Evolutionary conservation across 2,888 invertebrate genomes (phyloP), one percentile per base, ranked within the genome.

Genomic region (Lasioglossum leucozonium): DNA sequence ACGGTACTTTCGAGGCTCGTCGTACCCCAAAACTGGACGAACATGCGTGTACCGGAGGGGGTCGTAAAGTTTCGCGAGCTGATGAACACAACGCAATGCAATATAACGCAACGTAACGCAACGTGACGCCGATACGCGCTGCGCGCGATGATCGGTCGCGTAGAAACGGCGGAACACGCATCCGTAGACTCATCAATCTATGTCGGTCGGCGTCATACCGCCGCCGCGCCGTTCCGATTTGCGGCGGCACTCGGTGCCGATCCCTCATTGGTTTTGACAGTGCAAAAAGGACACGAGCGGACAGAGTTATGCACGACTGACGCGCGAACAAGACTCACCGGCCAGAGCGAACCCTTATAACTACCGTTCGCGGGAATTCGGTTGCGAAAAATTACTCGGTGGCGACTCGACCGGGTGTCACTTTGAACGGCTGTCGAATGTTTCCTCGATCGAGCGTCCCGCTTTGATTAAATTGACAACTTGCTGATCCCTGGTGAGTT

Each of bases 111-210:
- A 55, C 11, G 8, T 8, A 69, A 80, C 62, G 74, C 74, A 83
- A 55, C 37, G 71, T 71, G 77, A 83, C 75, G 77, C 51, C 71
- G 30, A 62, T 62, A 18, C 62, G 18, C 30, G 30, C 34, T 34
- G 0, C 30, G 62, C 62, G 42, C 42, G 73, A 72, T 73, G 55
- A 22, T 69, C 42, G 72, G 44, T 65, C 77, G 42, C 47, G 72
- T 65, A 69, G 84, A 81, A 72, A 77, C 82, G 77, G 47, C 82
- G 77, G 47, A 78, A 78, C 76, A 86, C 72, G 76, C 79, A 74
- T 81, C 75, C 84, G 44, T 40, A 58, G 79, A 65, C 81, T 79
- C 85, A 90, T 90, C 90, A 87, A 90, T 90, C 88, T 72, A 79
- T 67, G 90, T 90, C 86, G 75, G 58, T n/a, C 37, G 73, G 82